Percentiles rank a stretch among this genome's conserved stretches.
phyloP scores from a whole-genome alignment of 2,113 vertebrate genomes.

The Pheucticus melanocephalus region DNA sequence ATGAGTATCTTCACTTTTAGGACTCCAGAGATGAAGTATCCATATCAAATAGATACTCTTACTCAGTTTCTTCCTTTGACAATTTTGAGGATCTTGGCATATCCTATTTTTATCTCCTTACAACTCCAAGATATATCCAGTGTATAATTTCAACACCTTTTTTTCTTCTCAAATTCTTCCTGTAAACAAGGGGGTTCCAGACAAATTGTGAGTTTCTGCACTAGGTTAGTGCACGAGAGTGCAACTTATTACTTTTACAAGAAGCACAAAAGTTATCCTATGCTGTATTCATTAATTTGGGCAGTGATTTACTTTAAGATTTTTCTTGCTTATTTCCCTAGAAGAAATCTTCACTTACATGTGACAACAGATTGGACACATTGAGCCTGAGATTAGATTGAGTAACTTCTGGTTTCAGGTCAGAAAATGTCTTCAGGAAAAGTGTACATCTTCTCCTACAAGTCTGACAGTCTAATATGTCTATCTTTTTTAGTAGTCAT shows the following conservation, averaged over 20 bases:
- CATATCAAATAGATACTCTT: background rate
- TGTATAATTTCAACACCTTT: background rate
- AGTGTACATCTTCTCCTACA: background rate
- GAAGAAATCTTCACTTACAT: background rate
- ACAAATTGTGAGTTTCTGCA: background rate
- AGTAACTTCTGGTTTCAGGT: constrained; percentile 5
- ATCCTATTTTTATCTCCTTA: background rate
- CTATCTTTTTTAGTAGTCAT: constrained; percentile 25
- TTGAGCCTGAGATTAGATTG: background rate
- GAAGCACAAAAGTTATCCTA: background rate
- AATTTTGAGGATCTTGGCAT: background rate
- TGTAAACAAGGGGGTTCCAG: background rate
- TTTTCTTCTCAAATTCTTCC: background rate
- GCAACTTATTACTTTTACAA: background rate
- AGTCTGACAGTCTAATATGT: constrained; percentile 4
- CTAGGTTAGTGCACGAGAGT: background rate
- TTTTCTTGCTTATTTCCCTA: background rate
- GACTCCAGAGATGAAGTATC: background rate
- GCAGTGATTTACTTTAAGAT: background rate
- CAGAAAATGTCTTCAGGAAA: constrained; percentile 34
- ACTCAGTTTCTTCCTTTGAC: background rate
- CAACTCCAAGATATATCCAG: background rate
- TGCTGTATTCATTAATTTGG: background rate
- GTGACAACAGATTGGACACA: accelerated
- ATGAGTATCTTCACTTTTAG: background rate